Base-by-base conservation (phyloP, 2,113 vertebrate species). In the Upupa epops region DNA sequence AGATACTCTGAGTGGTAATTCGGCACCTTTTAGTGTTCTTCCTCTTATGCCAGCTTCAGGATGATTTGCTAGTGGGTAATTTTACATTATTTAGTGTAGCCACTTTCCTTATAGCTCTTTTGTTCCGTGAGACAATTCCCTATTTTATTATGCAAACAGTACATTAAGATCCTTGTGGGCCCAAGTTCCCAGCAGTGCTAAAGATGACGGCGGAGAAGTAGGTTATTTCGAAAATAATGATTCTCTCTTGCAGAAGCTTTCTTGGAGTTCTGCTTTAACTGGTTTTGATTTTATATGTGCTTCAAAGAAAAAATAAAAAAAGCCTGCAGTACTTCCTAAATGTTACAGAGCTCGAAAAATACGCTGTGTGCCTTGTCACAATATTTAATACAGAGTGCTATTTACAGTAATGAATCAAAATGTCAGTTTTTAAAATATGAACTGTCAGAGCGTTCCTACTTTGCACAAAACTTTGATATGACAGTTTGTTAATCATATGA, bases 371-470 rank as follows among this genome's bases (percentile, higher is more conserved):
- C 84, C 96, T 96, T 98, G 98, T 98, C 98, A 98, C 95, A 98
- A 98, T 98, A 98, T 98, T 98, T 97, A 98, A 96, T 94, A 93
- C 87, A 77, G 96, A 81, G 89, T 96, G 96, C 97, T 98, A 98
- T 98, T 98, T 98, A 98, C 96, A 96, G 97, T 97, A 97, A 97
- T 98, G 97, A 98, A 97, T 97, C 97, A 96, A 98, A 98, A 98
- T 98, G 97, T 98, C 97, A 98, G 96, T 94, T 97, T 97, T 97
- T 98, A 98, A 98, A 98, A 98, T 98, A 97, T 83, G 91, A 97
- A 97, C 97, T 98, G 97, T 97, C 97, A 97, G 70, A 96, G 96
- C 96, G 96, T 97, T 98, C 98, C 97, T 97, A 96, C 96, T 97
- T 97, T 88, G 86, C 79, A 69, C 91, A 88, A 97, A 97, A 97